These are phyloP conservation scores for Premnoplex brunnescens DNA, from an alignment of 2,797 vertebrate genomes.

Conservation along the genomic window DNA sequence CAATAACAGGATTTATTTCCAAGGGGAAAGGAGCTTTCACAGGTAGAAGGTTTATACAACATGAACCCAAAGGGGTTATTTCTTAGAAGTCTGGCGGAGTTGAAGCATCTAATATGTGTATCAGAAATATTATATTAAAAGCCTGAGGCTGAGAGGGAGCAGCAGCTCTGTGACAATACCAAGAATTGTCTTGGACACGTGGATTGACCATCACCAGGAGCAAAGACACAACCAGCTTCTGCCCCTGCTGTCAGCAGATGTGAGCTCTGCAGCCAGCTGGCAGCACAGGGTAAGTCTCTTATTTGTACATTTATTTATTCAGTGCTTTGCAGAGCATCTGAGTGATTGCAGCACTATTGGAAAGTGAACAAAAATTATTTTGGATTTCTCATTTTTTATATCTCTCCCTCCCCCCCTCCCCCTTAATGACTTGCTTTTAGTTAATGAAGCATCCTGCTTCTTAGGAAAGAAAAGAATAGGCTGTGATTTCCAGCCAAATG, in stretches of 20 bases:
- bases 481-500: neutral
- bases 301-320: constrained; percentile 1
- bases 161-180: neutral
- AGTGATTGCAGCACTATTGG: neutral
- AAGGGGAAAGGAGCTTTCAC: neutral
- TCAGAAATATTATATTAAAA: neutral
- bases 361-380: neutral
- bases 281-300: constrained; percentile 8
- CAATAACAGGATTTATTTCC: neutral
- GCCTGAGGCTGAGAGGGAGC: neutral
- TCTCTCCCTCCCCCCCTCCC: neutral
- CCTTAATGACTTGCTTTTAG: constrained; percentile 27
- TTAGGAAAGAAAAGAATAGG: neutral
- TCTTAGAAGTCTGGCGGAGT: neutral
- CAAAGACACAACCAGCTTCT: neutral
- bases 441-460: constrained; percentile 31
- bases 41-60: neutral
- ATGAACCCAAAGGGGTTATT: neutral
- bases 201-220: neutral
- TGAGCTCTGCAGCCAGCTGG: constrained; percentile 28
- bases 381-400: neutral
- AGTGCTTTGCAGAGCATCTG: neutral
- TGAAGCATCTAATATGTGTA: accelerated
- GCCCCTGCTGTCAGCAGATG: neutral
- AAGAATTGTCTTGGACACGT: neutral